Evolutionary conservation across 2,797 vertebrate species (phyloP).

Genomic region (Rousettus madagascariensis): DNA sequence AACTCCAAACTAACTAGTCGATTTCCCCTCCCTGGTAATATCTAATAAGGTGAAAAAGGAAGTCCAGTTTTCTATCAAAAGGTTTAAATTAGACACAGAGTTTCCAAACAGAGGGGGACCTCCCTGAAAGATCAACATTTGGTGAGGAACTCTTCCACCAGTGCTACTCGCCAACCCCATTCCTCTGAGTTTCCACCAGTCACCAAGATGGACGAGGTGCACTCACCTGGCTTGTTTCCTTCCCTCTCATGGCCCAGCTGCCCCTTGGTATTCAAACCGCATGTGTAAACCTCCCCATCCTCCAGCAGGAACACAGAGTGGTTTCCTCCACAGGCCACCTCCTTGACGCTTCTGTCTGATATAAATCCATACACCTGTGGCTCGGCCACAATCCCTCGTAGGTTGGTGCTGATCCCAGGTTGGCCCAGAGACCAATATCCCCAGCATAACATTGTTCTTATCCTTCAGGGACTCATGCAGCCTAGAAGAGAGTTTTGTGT

Average conservation of each 20-base stretch:
- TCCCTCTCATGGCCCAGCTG: conserved; percentile 93
- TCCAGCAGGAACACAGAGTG: conserved; percentile 94
- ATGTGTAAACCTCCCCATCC: conserved; percentile 94
- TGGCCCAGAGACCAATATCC: conserved; percentile 95
- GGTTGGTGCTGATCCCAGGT: conserved; percentile 88
- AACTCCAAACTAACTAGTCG: background rate
- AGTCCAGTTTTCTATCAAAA: conserved; percentile 37
- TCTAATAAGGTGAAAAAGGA: background rate
- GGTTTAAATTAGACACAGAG: background rate
- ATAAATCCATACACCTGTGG: conserved; percentile 90
- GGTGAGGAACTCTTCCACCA: background rate
- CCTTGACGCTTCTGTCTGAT: conserved; percentile 89
- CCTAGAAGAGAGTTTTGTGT: conserved; percentile 69
- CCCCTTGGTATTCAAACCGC: conserved; percentile 93
- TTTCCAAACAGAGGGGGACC: background rate
- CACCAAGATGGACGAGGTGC: background rate
- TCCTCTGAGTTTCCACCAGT: background rate
- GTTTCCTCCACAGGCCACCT: conserved; percentile 92
- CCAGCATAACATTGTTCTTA: conserved; percentile 94
- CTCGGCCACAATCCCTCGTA: conserved; percentile 88
- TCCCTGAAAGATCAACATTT: background rate
- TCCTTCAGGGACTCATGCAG: conserved; percentile 84
- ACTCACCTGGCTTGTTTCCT: conserved; percentile 90
- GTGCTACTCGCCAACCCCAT: rapidly evolving
- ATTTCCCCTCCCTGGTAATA: background rate